These are phyloP conservation scores for Drosophila kuntzei DNA, from an alignment of 2,888 invertebrate species.

Conservation along the genomic window DNA sequence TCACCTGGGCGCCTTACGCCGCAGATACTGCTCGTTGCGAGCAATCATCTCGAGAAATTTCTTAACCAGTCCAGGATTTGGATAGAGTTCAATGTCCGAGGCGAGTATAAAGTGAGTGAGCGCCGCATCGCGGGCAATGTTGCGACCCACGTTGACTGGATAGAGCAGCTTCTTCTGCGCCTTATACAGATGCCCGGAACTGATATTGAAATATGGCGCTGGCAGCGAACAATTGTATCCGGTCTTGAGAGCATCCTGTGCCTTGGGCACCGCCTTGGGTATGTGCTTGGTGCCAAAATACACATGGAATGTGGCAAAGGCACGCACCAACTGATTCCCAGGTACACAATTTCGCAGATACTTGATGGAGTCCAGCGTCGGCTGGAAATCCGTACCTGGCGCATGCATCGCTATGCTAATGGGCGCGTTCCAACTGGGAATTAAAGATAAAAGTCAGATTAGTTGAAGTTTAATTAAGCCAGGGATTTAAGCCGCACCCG, in stretches of 20 bases:
- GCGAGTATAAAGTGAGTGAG: conserved; percentile 93
- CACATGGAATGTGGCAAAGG: conserved; percentile 94
- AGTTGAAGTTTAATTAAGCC: no score
- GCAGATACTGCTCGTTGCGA: conserved; percentile 89
- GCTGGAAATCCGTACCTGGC: conserved; percentile 92
- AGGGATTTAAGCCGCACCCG: not conserved
- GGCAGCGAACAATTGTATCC: conserved; percentile 90
- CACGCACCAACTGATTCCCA: conserved; percentile 89
- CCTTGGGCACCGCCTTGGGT: conserved; percentile 90
- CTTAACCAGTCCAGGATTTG: conserved; percentile 92
- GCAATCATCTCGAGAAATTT: conserved; percentile 94
- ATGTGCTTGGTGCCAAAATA: conserved; percentile 95
- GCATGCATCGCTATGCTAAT: conserved; percentile 95
- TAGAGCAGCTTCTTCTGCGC: conserved; percentile 92
- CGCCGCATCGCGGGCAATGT: conserved; percentile 94
- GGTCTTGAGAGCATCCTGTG: conserved; percentile 87
- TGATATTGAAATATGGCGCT: conserved; percentile 90
- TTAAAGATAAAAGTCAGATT: not conserved
- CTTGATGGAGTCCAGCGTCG: conserved; percentile 92
- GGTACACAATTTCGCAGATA: conserved; percentile 92
- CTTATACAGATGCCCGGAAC: conserved; percentile 90
- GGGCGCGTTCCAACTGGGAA: conserved; percentile 92
- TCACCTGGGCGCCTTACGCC: conserved; percentile 87
- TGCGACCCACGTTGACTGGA: conserved; percentile 95
- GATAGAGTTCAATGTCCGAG: conserved; percentile 96